Conservation (phyloP, 2,113 vertebrate genomes). For the Misgurnus anguillicaudatus region DNA sequence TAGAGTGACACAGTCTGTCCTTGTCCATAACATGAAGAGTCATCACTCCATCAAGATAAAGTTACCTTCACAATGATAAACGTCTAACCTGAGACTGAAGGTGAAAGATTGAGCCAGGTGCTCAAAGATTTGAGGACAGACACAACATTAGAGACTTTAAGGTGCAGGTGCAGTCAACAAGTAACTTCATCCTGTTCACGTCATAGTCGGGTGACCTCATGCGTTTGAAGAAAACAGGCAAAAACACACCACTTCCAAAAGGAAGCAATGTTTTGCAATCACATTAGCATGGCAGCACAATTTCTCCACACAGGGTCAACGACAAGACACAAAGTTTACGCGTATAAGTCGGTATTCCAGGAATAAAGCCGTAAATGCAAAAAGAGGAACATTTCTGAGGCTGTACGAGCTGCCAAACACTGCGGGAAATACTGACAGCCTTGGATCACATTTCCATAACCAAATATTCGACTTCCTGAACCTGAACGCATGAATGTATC, state of each 20-base stretch:
- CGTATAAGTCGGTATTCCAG: neutral
- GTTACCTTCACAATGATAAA: neutral
- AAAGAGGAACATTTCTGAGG: conserved; percentile 44
- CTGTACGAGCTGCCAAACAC: conserved; percentile 56
- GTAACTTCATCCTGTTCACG: neutral
- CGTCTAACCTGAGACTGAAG: neutral
- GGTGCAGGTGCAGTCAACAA: conserved; percentile 1
- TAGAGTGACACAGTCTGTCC: neutral
- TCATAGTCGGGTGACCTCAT: neutral
- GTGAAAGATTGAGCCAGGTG: neutral
- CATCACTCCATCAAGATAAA: neutral
- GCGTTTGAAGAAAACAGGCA: neutral
- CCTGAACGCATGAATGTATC: conserved; percentile 55
- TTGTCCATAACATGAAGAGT: neutral
- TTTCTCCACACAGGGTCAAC: neutral
- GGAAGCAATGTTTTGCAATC: neutral
- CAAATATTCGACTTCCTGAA: conserved; percentile 66
- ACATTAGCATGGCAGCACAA: neutral
- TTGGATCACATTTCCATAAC: conserved; percentile 71
- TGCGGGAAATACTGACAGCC: conserved; percentile 48
- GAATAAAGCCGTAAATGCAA: conserved; percentile 30
- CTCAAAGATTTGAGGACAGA: neutral
- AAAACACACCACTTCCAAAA: neutral
- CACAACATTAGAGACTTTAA: conserved; percentile 13
- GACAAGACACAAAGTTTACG: neutral